Conservation (phyloP, 2,797 vertebrate genomes). For the Phalanger gymnotis region DNA sequence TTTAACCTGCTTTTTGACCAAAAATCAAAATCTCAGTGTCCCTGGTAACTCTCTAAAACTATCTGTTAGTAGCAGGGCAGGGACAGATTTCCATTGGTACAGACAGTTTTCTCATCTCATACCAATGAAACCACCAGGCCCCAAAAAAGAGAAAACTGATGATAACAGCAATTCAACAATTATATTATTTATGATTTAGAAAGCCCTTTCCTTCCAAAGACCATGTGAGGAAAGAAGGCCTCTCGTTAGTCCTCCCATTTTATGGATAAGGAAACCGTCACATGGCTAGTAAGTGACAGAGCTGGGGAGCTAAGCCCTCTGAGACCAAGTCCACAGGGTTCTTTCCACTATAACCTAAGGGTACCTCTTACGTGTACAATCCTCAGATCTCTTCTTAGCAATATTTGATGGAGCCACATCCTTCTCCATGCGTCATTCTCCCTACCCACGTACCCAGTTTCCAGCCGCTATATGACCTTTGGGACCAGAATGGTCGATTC, state of each 20-base stretch:
- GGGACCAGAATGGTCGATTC: not conserved
- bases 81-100: not conserved
- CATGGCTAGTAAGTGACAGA: not conserved
- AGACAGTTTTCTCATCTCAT: not conserved
- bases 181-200: not conserved
- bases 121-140: not conserved
- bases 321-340: not conserved
- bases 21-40: not conserved
- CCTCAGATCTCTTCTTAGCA: not conserved
- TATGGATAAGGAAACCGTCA: not conserved
- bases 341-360: not conserved
- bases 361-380: not conserved
- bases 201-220: not conserved
- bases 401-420: not conserved
- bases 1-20: not conserved
- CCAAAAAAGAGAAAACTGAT: not conserved
- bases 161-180: not conserved
- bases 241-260: not conserved
- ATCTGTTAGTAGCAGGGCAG: not conserved
- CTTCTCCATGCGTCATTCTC: not conserved
- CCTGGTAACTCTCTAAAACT: not conserved
- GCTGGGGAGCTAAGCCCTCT: not conserved
- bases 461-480: not conserved
- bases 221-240: not conserved
- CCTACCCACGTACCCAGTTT: not conserved